Evolutionary conservation across 2,113 vertebrate species (phyloP).

Genomic region (Microcebus lehilahytsara): DNA sequence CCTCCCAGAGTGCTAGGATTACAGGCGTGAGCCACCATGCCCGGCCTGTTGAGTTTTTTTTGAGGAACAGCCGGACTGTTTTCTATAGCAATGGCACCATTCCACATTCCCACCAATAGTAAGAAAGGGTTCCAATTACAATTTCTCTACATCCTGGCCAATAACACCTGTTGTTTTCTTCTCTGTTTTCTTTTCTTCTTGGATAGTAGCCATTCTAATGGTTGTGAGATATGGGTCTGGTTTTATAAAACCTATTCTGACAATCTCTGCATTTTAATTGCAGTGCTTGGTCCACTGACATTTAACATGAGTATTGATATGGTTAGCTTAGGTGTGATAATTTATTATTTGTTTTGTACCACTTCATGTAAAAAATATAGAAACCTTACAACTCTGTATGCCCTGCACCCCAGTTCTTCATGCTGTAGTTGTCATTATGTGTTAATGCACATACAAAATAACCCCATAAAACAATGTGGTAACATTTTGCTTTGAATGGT

Average conservation of each 20-base stretch:
- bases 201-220: not conserved
- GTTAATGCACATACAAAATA: not conserved
- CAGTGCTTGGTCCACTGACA: not conserved
- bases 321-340: not conserved
- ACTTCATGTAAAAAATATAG: not conserved
- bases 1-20: too few relatives aligned
- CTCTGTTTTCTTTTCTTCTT: not conserved
- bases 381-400: not conserved
- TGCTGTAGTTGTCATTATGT: too few relatives aligned
- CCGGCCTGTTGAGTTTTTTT: not conserved
- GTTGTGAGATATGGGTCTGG: not conserved
- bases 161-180: too few relatives aligned
- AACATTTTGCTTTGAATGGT: not conserved
- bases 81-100: not conserved
- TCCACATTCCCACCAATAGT: not conserved
- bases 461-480: not conserved
- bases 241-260: not conserved
- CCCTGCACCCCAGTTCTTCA: not conserved
- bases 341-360: not conserved
- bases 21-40: too few relatives aligned
- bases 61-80: not conserved
- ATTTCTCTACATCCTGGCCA: not conserved
- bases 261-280: not conserved
- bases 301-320: not conserved
- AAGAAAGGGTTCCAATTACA: not conserved